These are phyloP conservation scores for Drosophila melanosoma DNA, from an alignment of 2,888 invertebrate genomes.

Conservation along the genomic window DNA sequence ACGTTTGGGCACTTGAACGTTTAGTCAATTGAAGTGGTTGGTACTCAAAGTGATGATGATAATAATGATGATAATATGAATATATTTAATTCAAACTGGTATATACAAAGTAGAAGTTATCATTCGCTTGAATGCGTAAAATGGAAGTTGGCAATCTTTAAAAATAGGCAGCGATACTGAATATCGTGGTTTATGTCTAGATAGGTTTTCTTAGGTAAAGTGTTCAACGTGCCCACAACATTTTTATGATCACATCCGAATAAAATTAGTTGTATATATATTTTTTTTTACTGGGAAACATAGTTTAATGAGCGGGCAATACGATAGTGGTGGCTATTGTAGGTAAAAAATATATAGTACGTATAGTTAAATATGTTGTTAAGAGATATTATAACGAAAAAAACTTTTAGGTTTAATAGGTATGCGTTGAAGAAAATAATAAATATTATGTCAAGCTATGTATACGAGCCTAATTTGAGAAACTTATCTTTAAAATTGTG, in stretches of 20 bases:
- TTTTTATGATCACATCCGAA: background rate
- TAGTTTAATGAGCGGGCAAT: background rate
- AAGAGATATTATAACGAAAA: background rate
- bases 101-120: background rate
- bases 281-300: background rate
- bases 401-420: background rate
- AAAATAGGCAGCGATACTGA: background rate
- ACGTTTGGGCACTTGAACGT: constrained; percentile 23
- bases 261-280: background rate
- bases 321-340: background rate
- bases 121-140: background rate
- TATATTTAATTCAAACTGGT: background rate
- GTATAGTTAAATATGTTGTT: background rate
- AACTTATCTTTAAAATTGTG: background rate
- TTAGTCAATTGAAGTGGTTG: constrained; percentile 15
- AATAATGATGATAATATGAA: constrained; percentile 20
- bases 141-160: constrained; percentile 1
- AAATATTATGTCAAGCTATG: background rate
- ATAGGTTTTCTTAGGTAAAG: background rate
- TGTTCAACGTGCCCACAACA: background rate
- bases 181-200: background rate
- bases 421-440: background rate
- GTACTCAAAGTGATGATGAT: constrained; percentile 11
- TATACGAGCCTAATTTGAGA: background rate
- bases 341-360: background rate